Base-by-base conservation (phyloP, 2,888 invertebrate species). In the Drosophila dives region DNA sequence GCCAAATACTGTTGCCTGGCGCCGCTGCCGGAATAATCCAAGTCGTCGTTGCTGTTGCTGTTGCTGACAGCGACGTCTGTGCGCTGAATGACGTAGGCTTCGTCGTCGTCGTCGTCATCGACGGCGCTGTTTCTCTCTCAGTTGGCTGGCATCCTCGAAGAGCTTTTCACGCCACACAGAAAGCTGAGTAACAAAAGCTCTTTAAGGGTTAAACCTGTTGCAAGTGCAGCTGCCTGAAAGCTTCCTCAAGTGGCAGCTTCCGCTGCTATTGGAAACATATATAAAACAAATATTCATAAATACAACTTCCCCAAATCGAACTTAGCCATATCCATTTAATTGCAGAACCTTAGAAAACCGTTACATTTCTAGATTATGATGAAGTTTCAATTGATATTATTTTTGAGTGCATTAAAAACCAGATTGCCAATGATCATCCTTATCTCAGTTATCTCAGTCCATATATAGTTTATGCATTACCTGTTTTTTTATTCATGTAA, bases 181-280 rank as follows among this genome's bases (percentile, higher is more conserved):
- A 55, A 69, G 74, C 63, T 10, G 17, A 26, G 40, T 48, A 26
- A 3, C 33, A 20, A 38, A 67, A 79, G 73, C 74, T 75, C 45
- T 72, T 75, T 77, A 78, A 64, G 78, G 78, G 78, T 79, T 78
- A 80, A 72, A 78, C 78, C 78, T 78, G 78, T 78, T 78, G 78
- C 80, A 55, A 63, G 59, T 23, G 70, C 36, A 33, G 49, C 51
- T 42, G 64, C 48, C 60, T 45, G 51, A 17, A 33, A 67, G 68
- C 68, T 68, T 48, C 45, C 29, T 32, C 45, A n/a, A 58, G 38
- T 33, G 55, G 49, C 71, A 54, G 71, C 71, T 51, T 71, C 71
- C 71, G 64, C 70, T 32, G 49, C 55, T 58, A 58, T 58, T 58
- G 26, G 2, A 32, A 33, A 8, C 38, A 51, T 29, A 50, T 26